Evolutionary conservation across 2,888 invertebrate species (phyloP), one percentile per base, ranked within the genome.

Genomic region (Pilophorus perplexus): DNA sequence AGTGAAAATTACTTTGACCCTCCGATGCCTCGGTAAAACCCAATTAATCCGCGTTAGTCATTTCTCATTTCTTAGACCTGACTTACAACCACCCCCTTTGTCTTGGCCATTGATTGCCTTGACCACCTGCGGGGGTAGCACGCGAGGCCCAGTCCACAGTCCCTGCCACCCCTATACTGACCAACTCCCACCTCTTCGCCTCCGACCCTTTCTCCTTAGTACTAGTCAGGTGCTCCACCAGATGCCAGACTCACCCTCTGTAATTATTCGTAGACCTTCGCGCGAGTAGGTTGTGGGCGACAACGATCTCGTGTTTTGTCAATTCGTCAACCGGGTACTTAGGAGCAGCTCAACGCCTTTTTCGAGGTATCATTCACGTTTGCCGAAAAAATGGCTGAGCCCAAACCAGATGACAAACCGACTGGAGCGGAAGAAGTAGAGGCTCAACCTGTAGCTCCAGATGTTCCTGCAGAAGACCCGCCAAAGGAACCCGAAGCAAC

Each of bases 71-170:
- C 62, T 46, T 23, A 62, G 62, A 62, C 28, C 46, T 46, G 62
- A 44, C 46, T 59, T 59, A 48, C 48, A 14, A 18, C 46, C 22
- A 8, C 6, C 62, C 20, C 20, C 62, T 33, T 62, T 33, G 62
- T 46, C 62, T 62, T 46, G 48, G 46, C 44, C 62, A 62, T 62
- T 62, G 62, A 62, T 62, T 62, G 62, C 62, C 62, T 62, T 62
- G 62, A 62, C 62, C 62, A 62, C 62, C 62, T 62, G 48, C 62
- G 48, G 62, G 62, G 22, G 27, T 12, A 46, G 44, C 62, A 62
- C 62, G 62, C 62, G 48, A 62, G 33, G 40, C 22, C 42, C n/a
- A n/a, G 27, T 25, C 60, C 60, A 18, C 28, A n/a, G 14, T 38
- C 38, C 40, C 59, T n/a, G n/a, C n/a, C 37, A 37, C 27, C 16